These are phyloP conservation scores for Asobara japonica DNA, from an alignment of 1,140 invertebrate genomes.

Conservation along the genomic window DNA sequence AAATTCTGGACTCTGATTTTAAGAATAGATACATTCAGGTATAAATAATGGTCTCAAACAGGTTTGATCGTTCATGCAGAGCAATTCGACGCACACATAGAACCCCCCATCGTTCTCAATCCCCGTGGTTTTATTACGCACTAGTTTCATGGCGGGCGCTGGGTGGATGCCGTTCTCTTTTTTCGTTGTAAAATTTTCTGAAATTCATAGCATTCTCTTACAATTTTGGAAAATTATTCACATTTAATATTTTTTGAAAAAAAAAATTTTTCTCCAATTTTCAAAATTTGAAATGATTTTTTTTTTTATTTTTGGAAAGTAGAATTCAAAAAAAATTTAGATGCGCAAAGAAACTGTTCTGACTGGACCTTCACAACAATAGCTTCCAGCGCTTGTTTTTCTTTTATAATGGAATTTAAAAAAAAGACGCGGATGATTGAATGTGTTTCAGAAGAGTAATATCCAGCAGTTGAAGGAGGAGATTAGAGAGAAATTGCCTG, in stretches of 20 bases:
- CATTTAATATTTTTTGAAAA: too few species aligned
- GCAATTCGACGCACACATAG: constrained; percentile 4
- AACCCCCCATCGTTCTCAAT: neutral
- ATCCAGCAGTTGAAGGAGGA: constrained; percentile 77
- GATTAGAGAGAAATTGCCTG: constrained; percentile 71
- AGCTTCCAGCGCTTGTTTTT: neutral
- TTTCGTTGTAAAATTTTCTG: too few species aligned
- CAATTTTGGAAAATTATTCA: too few species aligned
- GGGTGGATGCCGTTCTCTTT: too few species aligned
- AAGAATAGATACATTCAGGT: constrained; percentile 16
- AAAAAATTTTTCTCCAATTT: too few species aligned
- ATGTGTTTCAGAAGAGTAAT: constrained; percentile 72
- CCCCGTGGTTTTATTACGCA: neutral
- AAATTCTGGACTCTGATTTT: constrained; percentile 15
- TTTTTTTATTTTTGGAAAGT: too few species aligned
- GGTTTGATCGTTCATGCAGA: constrained; percentile 18
- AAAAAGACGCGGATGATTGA: neutral
- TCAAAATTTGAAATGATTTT: too few species aligned
- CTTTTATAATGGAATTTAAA: neutral
- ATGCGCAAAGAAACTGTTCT: too few species aligned
- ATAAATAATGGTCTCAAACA: constrained; percentile 25
- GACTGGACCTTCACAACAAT: too few species aligned
- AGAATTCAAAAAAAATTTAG: too few species aligned
- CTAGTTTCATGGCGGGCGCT: too few species aligned
- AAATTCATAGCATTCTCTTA: too few species aligned